These are phyloP conservation scores for Dicyrtomina minuta DNA, from an alignment of 2,888 invertebrate genomes.

Conservation along the genomic window DNA sequence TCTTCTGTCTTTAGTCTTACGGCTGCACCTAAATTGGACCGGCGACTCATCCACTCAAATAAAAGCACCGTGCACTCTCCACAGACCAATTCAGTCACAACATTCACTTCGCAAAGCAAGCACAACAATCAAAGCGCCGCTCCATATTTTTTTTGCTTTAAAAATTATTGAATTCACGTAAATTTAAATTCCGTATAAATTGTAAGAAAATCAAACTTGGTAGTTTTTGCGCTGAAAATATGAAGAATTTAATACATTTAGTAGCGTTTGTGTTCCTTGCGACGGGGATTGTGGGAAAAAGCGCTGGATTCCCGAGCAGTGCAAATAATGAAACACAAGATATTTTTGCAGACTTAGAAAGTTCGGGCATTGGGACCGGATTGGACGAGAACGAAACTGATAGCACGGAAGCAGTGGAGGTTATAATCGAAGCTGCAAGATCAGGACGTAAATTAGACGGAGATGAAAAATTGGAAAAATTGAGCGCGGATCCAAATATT, in stretches of 20 bases:
- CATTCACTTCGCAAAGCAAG: conserved; percentile 17
- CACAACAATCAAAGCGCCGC: neutral
- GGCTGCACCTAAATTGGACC: neutral
- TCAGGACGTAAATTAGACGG: conserved; percentile 35
- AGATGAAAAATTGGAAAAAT: conserved; percentile 33
- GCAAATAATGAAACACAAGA: neutral
- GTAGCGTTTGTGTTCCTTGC: conserved; percentile 8
- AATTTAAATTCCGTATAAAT: neutral
- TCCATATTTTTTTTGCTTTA: neutral
- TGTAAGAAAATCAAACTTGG: too few species aligned
- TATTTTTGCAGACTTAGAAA: conserved; percentile 25
- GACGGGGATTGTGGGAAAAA: neutral
- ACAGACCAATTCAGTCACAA: conserved; percentile 23
- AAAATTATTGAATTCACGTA: too few species aligned
- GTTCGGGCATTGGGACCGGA: too few species aligned
- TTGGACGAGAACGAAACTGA: neutral
- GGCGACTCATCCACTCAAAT: conserved; percentile 33
- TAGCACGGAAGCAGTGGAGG: conserved; percentile 28
- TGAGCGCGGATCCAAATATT: conserved; percentile 27
- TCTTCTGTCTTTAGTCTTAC: neutral
- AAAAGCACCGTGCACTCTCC: conserved; percentile 26
- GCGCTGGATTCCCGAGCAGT: conserved; percentile 12
- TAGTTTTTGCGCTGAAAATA: too few species aligned
- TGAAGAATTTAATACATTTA: conserved; percentile 21
- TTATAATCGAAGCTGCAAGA: conserved; percentile 36